A percentile compares a stretch with the other conserved stretches of the same genome.
These are phyloP conservation scores for Micropterix aruncella DNA, from an alignment of 2,888 invertebrate species.

Conservation along the genomic window DNA sequence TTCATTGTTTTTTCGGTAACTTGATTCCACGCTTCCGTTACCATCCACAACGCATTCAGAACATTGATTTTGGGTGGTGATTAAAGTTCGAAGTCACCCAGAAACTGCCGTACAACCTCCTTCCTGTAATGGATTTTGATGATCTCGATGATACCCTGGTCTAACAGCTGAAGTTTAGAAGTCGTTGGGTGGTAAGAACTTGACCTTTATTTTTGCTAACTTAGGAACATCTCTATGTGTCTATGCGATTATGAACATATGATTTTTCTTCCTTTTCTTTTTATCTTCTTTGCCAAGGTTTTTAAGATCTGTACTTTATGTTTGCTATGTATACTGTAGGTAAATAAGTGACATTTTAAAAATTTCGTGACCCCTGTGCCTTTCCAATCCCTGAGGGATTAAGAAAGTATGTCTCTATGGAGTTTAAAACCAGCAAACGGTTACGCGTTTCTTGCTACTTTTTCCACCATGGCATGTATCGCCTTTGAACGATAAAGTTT, in stretches of 20 bases:
- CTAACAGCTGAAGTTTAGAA: constrained; percentile 12
- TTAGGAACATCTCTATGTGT: constrained; percentile 10
- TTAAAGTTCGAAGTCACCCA: constrained; percentile 10
- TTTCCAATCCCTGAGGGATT: constrained; percentile 12
- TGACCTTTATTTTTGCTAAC: no score
- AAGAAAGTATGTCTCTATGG: no score
- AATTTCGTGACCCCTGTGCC: constrained; percentile 11
- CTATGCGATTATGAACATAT: constrained; percentile 13
- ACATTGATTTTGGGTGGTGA: constrained; percentile 12
- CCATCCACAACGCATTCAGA: constrained; percentile 13
- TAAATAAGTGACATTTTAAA: constrained; percentile 10
- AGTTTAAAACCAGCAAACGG: no score
- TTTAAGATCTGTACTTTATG: constrained; percentile 11
- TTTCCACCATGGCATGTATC: constrained; percentile 14
- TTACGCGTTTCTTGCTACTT: no score
- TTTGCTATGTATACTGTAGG: constrained; percentile 8
- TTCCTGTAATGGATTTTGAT: constrained; percentile 13
- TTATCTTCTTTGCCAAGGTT: constrained; percentile 13
- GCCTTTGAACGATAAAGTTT: constrained; percentile 12
- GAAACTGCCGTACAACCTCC: constrained; percentile 13
- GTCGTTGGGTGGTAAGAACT: no score
- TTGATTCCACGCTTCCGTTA: constrained; percentile 12
- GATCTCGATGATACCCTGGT: constrained; percentile 12
- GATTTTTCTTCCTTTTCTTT: constrained; percentile 12
- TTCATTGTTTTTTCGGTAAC: constrained; percentile 13